Evolutionary conservation across 2,888 invertebrate species (phyloP).

Genomic region (Vesta saturnalis): DNA sequence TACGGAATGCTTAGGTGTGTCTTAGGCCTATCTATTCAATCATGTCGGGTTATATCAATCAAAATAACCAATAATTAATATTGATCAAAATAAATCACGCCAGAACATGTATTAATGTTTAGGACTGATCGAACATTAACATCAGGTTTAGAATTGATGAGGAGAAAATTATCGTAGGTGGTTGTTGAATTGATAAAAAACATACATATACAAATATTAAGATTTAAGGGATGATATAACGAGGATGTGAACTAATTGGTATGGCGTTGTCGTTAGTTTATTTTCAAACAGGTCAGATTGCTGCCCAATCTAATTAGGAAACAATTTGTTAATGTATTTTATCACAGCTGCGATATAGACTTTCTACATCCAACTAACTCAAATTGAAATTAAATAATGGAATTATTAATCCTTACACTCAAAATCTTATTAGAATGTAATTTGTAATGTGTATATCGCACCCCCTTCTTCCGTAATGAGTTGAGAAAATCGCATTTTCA

Average conservation of each 20-base stretch:
- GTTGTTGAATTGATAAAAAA: neutral
- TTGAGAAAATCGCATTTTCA: constrained; percentile 10
- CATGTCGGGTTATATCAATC: constrained; percentile 46
- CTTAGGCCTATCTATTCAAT: constrained; percentile 42
- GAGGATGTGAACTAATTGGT: constrained; percentile 58
- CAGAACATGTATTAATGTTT: constrained; percentile 55
- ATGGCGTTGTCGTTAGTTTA: constrained; percentile 55
- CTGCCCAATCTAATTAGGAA: constrained; percentile 63
- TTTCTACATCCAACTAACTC: constrained; percentile 48
- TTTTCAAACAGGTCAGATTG: constrained; percentile 62
- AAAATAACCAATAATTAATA: constrained; percentile 58
- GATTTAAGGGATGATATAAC: constrained; percentile 42
- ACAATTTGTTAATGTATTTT: constrained; percentile 65
- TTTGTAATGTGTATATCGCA: constrained; percentile 46
- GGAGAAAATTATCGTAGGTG: constrained; percentile 48
- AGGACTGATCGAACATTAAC: constrained; percentile 52
- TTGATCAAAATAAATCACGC: constrained; percentile 54
- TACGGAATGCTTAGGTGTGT: constrained; percentile 38
- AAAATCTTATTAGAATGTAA: constrained; percentile 48
- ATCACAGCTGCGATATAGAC: constrained; percentile 59
- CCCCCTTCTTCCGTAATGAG: neutral
- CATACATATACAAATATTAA: constrained; percentile 13
- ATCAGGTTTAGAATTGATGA: constrained; percentile 51
- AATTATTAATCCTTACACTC: constrained; percentile 56
- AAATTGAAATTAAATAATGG: constrained; percentile 55